Base-by-base conservation (phyloP, 2,888 invertebrate genomes). In the Ophion costatus region DNA sequence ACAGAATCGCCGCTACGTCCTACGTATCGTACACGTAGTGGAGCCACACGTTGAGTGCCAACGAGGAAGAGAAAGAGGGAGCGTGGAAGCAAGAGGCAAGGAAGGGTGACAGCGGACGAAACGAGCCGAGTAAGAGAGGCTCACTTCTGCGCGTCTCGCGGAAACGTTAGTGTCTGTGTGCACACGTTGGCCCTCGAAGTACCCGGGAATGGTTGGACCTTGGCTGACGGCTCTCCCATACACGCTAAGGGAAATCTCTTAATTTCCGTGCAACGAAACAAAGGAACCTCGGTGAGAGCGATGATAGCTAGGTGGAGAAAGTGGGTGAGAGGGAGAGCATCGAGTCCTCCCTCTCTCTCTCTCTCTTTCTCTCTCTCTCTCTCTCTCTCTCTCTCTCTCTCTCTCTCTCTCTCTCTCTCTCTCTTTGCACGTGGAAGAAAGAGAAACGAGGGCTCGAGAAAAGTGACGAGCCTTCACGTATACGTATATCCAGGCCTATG, bases 191-290 rank as follows among this genome's bases (percentile, higher is more conserved):
- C 82, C 82, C 83, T 73, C 82, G 77, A 78, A 86, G 82, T 64
- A 81, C 81, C 69, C 66, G 83, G 86, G 87, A 84, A 83, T 85
- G 78, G 85, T 86, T 87, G 86, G 83, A 86, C 84, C 87, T 78
- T 77, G 51, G 80, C 75, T 81, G 85, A 82, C 80, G 85, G 84
- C 85, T 80, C 76, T 80, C 17, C 59, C 29, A 33, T 38, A 51
- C 11, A 67, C 38, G 86, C 87, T 85, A 89, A 87, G 90, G 89
- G 90, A 89, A 91, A 91, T 91, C 92, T 92, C 91, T 92, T 92
- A 92, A 93, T 93, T 92, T 92, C 90, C 89, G 88, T 88, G 89
- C 89, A 88, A 86, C 87, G 86, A 87, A 86, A 88, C 89, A 88
- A 90, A 90, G 88, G 84, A 84, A 85, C 76, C 86, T 87, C 87